Evolutionary conservation across 2,888 invertebrate species (phyloP).

Genomic region (Pachliopta kotzebuea): DNA sequence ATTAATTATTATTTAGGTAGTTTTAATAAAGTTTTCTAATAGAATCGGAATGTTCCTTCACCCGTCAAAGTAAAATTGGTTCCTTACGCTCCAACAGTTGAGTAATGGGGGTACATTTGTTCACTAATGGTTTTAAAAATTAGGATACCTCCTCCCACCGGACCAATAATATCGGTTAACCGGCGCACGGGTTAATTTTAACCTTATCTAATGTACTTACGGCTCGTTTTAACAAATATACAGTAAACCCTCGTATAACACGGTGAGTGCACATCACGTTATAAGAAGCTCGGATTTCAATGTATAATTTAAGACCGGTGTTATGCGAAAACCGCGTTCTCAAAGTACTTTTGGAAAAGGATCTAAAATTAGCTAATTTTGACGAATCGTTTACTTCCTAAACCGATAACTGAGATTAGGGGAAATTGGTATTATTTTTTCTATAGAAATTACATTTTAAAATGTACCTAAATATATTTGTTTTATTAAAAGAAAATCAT

Average conservation of each 20-base stretch:
- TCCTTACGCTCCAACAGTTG: constrained; percentile 16
- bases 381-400: constrained; percentile 18
- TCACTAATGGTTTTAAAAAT: constrained; percentile 28
- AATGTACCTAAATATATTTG: no score
- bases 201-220: neutral
- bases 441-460: neutral
- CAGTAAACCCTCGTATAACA: no score
- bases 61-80: neutral
- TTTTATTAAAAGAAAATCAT: no score
- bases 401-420: constrained; percentile 6
- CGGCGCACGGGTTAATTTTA: neutral
- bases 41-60: neutral
- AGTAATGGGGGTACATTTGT: constrained; percentile 22
- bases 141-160: constrained; percentile 24
- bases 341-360: no score
- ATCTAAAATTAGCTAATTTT: constrained; percentile 1
- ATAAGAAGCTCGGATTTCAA: no score
- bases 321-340: no score
- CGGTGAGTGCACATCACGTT: no score
- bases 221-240: no score
- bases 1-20: no score
- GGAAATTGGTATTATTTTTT: neutral
- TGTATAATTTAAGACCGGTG: no score
- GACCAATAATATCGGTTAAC: constrained; percentile 12
- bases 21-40: neutral